phyloP scores from a whole-genome alignment of 1,140 invertebrate species.

The Drosophila kohkoa region DNA sequence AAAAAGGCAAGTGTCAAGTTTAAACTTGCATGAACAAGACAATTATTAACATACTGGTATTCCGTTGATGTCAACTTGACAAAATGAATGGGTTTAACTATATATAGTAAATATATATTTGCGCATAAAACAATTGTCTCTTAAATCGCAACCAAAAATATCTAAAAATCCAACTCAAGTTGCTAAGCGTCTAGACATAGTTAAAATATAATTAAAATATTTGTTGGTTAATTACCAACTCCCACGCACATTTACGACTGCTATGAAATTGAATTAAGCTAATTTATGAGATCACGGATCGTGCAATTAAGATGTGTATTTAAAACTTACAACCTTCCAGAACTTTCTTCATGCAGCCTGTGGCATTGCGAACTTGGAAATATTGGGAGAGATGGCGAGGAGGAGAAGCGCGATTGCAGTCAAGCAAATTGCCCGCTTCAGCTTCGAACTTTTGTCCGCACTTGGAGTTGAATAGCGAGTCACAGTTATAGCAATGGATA shows the following conservation, averaged over 20 bases:
- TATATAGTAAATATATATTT: not conserved
- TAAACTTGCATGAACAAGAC: conserved; percentile 1
- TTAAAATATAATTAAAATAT: not conserved
- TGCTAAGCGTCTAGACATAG: not conserved
- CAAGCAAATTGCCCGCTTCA: conserved; percentile 50
- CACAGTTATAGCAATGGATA: conserved; percentile 76
- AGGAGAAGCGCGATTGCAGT: conserved; percentile 57
- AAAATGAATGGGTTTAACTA: conserved; percentile 4
- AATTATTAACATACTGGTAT: conserved; percentile 21
- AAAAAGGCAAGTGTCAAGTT: conserved; percentile 21
- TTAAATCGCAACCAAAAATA: not conserved
- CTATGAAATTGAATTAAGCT: conserved; percentile 49
- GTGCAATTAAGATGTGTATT: not conserved
- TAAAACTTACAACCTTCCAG: conserved; percentile 69
- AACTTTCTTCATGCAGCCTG: conserved; percentile 78
- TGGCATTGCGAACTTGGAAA: conserved; percentile 68
- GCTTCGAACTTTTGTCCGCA: conserved; percentile 72
- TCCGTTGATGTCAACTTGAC: not conserved
- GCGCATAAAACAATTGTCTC: not conserved
- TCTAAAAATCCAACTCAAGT: not conserved
- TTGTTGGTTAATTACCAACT: conserved; percentile 14
- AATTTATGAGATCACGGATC: conserved; percentile 48
- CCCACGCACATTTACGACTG: not conserved
- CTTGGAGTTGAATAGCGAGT: conserved; percentile 54
- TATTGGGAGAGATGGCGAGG: conserved; percentile 61